These are phyloP conservation scores for Polydrusus tereticollis DNA, from an alignment of 2,888 invertebrate genomes.

Conservation along the genomic window DNA sequence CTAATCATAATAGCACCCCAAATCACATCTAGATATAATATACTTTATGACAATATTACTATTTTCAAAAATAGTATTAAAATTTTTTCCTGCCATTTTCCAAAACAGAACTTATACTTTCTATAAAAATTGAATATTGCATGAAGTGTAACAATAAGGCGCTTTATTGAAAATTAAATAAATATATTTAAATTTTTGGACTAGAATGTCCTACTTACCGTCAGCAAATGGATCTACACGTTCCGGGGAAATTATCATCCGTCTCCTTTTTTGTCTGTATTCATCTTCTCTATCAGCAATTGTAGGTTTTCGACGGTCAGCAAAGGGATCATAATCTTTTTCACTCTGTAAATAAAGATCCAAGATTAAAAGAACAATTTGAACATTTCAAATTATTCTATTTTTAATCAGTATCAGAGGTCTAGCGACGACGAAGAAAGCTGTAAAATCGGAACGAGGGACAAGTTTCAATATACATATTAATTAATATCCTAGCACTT, in stretches of 20 bases:
- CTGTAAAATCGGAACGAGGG: too few relatives aligned
- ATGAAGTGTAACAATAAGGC: constrained; percentile 6
- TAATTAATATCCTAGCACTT: too few relatives aligned
- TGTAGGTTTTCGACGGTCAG: constrained; percentile 89
- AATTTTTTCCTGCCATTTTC: too few relatives aligned
- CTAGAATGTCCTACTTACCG: constrained; percentile 75
- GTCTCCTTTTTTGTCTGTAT: constrained; percentile 88
- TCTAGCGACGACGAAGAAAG: too few relatives aligned
- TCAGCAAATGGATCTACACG: constrained; percentile 98
- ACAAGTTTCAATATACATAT: too few relatives aligned
- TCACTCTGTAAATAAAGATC: constrained; percentile 75
- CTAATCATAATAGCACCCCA: too few relatives aligned
- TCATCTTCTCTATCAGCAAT: constrained; percentile 98
- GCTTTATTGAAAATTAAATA: background rate
- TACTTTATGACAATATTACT: too few relatives aligned
- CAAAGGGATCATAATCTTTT: constrained; percentile 95
- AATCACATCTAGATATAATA: too few relatives aligned
- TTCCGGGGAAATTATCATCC: constrained; percentile 97
- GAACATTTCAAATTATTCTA: background rate
- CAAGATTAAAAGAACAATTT: background rate
- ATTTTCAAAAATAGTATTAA: too few relatives aligned
- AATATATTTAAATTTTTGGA: background rate
- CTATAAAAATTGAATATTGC: background rate
- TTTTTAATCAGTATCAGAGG: too few relatives aligned
- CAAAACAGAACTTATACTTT: too few relatives aligned